A percentile compares a stretch with the other conserved stretches of the same genome.
Conservation (phyloP, 2,113 vertebrate species). For the Connochaetes taurinus region DNA sequence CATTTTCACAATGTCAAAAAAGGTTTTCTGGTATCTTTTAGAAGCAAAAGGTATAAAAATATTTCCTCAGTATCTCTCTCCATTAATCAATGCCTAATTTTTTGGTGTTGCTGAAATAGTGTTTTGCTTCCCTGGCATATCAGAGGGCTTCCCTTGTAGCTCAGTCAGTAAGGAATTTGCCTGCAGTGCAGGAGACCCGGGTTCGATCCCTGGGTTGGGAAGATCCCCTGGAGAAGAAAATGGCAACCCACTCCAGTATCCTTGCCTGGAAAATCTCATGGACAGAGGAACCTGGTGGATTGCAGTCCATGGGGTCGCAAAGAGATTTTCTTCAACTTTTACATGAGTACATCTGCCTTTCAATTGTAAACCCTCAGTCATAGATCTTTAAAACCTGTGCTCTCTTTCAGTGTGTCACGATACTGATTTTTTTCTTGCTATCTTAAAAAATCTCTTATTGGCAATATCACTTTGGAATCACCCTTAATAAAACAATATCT, state of each 20-base stretch:
- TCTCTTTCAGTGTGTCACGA: not conserved
- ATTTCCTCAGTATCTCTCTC: not conserved
- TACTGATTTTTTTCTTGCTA: not conserved
- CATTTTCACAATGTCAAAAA: not conserved
- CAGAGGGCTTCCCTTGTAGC: not conserved
- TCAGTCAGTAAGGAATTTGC: too few relatives aligned
- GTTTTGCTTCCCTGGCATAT: not conserved
- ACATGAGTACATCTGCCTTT: not conserved
- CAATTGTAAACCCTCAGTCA: not conserved
- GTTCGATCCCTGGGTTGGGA: too few relatives aligned
- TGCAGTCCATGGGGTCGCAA: too few relatives aligned
- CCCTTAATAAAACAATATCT: not conserved
- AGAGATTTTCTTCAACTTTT: conserved; percentile 15
- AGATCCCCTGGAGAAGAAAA: too few relatives aligned
- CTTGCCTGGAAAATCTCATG: too few relatives aligned
- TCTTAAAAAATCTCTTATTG: not conserved
- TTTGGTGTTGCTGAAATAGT: not conserved
- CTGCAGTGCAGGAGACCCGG: too few relatives aligned
- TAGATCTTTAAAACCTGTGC: conserved; percentile 2
- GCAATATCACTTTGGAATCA: not conserved
- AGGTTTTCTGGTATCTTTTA: not conserved
- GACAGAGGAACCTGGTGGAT: too few relatives aligned
- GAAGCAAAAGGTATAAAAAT: not conserved
- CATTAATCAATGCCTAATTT: not conserved
- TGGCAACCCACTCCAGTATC: too few relatives aligned